Conservation (phyloP, 1,140 invertebrate species). For the Penaeus indicus region DNA sequence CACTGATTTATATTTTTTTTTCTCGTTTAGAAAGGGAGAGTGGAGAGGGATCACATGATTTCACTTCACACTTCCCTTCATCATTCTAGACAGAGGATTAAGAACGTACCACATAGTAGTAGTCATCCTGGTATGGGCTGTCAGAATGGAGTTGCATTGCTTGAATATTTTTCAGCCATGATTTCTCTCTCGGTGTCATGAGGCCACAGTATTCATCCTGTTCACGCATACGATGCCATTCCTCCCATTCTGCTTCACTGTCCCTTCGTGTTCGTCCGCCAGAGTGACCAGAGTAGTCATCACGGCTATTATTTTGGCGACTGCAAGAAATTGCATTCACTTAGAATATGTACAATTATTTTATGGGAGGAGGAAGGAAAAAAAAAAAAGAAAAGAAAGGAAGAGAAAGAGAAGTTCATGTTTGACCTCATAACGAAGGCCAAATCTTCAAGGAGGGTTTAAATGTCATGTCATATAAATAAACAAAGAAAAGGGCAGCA, state of each 20-base stretch:
- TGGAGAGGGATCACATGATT: too few species aligned
- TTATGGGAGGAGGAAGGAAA: background rate
- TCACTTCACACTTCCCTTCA: too few species aligned
- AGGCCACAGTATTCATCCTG: slow-evolving; percentile 74
- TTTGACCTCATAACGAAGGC: too few species aligned
- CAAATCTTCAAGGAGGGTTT: too few species aligned
- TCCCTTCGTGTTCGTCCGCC: slow-evolving; percentile 58
- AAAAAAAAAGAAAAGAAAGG: too few species aligned
- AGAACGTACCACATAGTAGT: slow-evolving; percentile 82
- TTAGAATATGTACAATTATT: background rate
- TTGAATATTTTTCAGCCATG: slow-evolving; percentile 94
- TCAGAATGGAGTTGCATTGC: slow-evolving; percentile 85
- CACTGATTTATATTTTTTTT: too few species aligned
- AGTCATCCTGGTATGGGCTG: slow-evolving; percentile 88
- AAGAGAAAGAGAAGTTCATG: background rate
- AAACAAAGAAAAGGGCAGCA: background rate
- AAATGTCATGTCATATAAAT: background rate
- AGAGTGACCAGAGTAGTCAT: slow-evolving; percentile 6
- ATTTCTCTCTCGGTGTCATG: slow-evolving; percentile 92
- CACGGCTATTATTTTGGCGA: background rate
- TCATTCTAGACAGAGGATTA: background rate
- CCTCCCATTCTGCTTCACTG: slow-evolving; percentile 66
- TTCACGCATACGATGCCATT: slow-evolving; percentile 58
- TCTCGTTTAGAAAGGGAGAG: too few species aligned
- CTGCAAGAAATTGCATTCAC: slow-evolving; percentile 23